These are phyloP conservation scores for Flexamia atlantica DNA, from an alignment of 2,888 invertebrate species.

Conservation along the genomic window DNA sequence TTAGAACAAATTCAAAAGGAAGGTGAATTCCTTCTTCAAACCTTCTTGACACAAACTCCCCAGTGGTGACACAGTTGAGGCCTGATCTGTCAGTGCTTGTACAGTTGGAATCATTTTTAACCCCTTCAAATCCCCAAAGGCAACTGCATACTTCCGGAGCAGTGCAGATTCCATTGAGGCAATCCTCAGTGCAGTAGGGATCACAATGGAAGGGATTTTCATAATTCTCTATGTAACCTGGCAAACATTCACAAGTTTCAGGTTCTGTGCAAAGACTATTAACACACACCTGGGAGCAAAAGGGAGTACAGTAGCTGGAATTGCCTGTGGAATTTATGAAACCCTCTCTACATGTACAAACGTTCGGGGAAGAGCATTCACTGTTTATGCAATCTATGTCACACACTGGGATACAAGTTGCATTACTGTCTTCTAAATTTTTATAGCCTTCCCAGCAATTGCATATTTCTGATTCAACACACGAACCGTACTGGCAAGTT, in stretches of 20 bases:
- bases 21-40: background rate
- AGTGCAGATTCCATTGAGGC: slow-evolving; percentile 12
- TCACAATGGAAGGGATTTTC: background rate
- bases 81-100: background rate
- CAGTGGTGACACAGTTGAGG: background rate
- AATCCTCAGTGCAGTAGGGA: slow-evolving; percentile 12
- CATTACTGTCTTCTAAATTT: slow-evolving; percentile 11
- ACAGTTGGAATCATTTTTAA: background rate
- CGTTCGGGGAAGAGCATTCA: slow-evolving; percentile 24
- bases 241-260: slow-evolving; percentile 28
- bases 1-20: background rate
- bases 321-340: background rate
- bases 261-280: background rate
- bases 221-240: background rate
- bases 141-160: slow-evolving; percentile 42
- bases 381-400: slow-evolving; percentile 27
- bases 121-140: slow-evolving; percentile 34
- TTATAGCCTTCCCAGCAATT: slow-evolving; percentile 27
- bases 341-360: slow-evolving; percentile 8
- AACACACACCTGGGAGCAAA: slow-evolving; percentile 23
- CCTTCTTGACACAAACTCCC: background rate
- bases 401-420: slow-evolving; percentile 21
- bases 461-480: slow-evolving; percentile 10
- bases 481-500: background rate
- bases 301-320: background rate